Base-by-base conservation (phyloP, 2,888 invertebrate species). In the Pediacus dermestoides region DNA sequence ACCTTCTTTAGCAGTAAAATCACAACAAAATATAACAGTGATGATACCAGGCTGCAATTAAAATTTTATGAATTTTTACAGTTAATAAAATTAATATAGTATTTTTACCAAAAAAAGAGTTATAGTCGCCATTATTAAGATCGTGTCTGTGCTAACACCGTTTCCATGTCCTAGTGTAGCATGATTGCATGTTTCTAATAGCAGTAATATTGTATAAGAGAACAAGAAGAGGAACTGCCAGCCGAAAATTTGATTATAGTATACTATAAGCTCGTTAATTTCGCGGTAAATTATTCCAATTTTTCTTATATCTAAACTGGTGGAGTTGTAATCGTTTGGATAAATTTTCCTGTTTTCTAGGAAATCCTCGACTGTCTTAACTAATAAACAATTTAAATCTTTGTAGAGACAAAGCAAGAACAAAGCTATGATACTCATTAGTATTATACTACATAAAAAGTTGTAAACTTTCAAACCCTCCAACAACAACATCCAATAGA, bases 261-360 rank as follows among this genome's bases (percentile, higher is more conserved):
- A 18, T n/a, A 7, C 21, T 6, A 18, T 6, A 6, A 18, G n/a
- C n/a, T 18, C 21, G 21, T 18, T 6, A 7, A 18, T 6, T 18
- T 18, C n/a, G 6, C 21, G 21, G 21, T 18, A 18, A n/a, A 18
- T n/a, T n/a, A n/a, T 18, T 18, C 21, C 21, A 18, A 18, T 18
- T 18, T 18, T 18, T n/a, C 21, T 6, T 7, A 18, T 18, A 7
- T 18, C 21, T 6, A 18, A n/a, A 7, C 6, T n/a, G n/a, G 21
- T 18, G n/a, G 6, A 7, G n/a, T 18, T 18, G 6, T 18, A 7
- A n/a, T 7, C 21, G 6, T 7, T 18, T 7, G n/a, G 6, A n/a
- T n/a, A n/a, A 18, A 18, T 6, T 18, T n/a, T 6, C n/a, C 21
- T 6, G 6, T 6, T n/a, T 18, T 18, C 21, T n/a, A 18, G n/a